Conservation (phyloP, 2,888 invertebrate species). For the Mellilla xanthometata region DNA sequence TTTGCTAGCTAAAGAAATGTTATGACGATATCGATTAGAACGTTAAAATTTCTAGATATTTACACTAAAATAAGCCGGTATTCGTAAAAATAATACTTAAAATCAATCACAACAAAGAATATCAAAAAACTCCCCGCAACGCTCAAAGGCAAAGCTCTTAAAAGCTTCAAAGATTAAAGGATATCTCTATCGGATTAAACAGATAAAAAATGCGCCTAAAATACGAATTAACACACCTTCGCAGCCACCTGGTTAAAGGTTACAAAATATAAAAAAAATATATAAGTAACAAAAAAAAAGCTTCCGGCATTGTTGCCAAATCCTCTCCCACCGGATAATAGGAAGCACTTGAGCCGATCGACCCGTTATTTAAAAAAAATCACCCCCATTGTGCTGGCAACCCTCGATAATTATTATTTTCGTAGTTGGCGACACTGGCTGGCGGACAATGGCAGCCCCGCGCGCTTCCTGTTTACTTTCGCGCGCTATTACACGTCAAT, state of each 20-base stretch:
- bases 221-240: conserved; percentile 72
- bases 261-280: conserved; percentile 44
- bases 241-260: conserved; percentile 63
- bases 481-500: conserved; percentile 82
- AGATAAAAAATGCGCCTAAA: conserved; percentile 53
- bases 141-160: conserved; percentile 20
- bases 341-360: conserved; percentile 79
- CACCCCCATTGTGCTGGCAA: conserved; percentile 63
- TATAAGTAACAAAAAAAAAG: conserved; percentile 47
- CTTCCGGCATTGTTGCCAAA: conserved; percentile 71
- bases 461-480: conserved; percentile 80
- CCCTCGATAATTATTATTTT: conserved; percentile 82
- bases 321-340: conserved; percentile 70
- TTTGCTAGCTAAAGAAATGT: too few relatives aligned
- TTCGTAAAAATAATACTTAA: too few relatives aligned
- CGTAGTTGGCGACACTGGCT: conserved; percentile 78
- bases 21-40: too few relatives aligned
- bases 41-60: background rate
- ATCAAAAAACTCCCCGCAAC: background rate
- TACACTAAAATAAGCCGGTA: too few relatives aligned
- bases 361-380: conserved; percentile 70
- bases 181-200: conserved; percentile 64
- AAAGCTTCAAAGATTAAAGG: conserved; percentile 39
- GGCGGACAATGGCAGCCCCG: conserved; percentile 68
- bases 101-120: background rate